Evolutionary conservation across 37 sponge, comb jelly and placozoan species (phyloP), one percentile per base, ranked within the genome.

Genomic region (Axinella damicornis): DNA sequence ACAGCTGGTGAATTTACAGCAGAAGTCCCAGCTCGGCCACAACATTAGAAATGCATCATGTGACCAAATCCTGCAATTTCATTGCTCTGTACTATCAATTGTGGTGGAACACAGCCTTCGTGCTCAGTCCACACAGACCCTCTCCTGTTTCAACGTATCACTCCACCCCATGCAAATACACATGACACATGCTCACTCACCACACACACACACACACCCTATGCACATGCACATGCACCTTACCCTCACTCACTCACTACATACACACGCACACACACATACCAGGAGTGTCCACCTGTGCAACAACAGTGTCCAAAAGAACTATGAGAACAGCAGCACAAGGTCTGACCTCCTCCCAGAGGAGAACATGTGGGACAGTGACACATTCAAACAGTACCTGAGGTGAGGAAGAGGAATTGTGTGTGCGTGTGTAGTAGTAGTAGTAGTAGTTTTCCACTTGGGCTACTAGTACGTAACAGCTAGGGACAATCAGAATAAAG

Each of bases 341-440:
- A 76, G 96, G 30, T 73, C 79, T 30, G 69, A 80, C 5, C 58
- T 36, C 32, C 92, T 98, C 5, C 97, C 99, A 13, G 46, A 73
- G 1, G 95, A 96, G 20, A 98, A 98, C 71, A 96, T 98, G 92
- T 98, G 99, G 95, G 85, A 89, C 65, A 71, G 87, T 74, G 57
- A 77, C 22, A 84, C 89, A 33, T 98, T 98, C 80, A 79, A 86
- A 65, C 41, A 89, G 19, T 84, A 91, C 78, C 91, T 98, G 17
- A 81, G 67, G 91, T 90, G 56, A 17, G 53, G 25, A 25, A n/a
- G 27, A n/a, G n/a, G n/a, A n/a, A n/a, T n/a, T n/a, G n/a, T n/a
- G n/a, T 25, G 66, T 17, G 12, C 25, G 66, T 65, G 19, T 65
- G 12, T 65, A 65, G 25, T 17, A 65, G 25, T 24, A n/a, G 66